These are phyloP conservation scores for Paraescarpia echinospica DNA, from an alignment of 1,140 invertebrate species.

Conservation along the genomic window DNA sequence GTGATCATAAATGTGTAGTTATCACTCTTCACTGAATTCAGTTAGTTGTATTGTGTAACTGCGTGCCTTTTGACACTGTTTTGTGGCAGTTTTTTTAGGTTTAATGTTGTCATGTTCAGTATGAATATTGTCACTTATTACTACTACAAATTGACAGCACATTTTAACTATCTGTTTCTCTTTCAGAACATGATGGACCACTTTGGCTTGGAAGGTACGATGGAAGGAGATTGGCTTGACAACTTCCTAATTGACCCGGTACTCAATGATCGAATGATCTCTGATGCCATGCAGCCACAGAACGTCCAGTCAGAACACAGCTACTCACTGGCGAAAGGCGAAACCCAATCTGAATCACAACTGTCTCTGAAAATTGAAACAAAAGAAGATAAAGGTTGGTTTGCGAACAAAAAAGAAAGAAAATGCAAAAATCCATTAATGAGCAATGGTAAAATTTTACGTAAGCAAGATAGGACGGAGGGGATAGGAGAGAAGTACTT, in stretches of 20 bases:
- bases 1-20: background rate
- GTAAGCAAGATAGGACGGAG: background rate
- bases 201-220: slow-evolving; percentile 21
- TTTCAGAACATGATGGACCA: slow-evolving; percentile 19
- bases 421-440: background rate
- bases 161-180: background rate
- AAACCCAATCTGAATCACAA: slow-evolving; percentile 34
- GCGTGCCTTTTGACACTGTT: background rate
- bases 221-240: slow-evolving; percentile 53
- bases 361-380: slow-evolving; percentile 25
- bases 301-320: slow-evolving; percentile 72
- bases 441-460: too few relatives aligned
- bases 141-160: background rate
- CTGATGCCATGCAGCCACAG: slow-evolving; percentile 79
- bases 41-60: background rate
- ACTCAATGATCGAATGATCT: slow-evolving; percentile 84
- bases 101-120: background rate
- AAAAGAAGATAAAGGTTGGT: slow-evolving; percentile 39
- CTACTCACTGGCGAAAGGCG: slow-evolving; percentile 58
- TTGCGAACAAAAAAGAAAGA: background rate
- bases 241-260: slow-evolving; percentile 63
- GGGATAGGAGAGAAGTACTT: background rate
- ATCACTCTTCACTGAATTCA: background rate
- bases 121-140: background rate
- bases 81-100: background rate